phyloP scores from a whole-genome alignment of 53 echinoderm and acorn worm genomes.

The Temnopleurus reevesii region DNA sequence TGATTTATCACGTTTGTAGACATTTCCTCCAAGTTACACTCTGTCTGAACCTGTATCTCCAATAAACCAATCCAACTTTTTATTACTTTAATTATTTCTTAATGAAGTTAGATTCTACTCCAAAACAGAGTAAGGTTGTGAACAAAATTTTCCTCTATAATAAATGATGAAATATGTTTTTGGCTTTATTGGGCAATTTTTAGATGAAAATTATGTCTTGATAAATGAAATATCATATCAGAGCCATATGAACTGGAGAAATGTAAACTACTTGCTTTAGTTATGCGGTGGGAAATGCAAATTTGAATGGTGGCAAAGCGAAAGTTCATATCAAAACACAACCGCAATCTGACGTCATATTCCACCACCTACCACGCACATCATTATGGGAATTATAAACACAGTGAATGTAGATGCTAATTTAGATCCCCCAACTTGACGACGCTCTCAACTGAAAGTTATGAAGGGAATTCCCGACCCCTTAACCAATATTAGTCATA shows the following conservation, averaged over 20 bases:
- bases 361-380: neutral
- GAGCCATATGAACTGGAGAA: neutral
- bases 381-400: slow-evolving; percentile 4
- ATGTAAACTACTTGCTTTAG: neutral
- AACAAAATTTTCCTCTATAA: too few relatives aligned
- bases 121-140: too few relatives aligned
- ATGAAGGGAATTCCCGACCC: neutral
- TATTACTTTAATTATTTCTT: too few relatives aligned
- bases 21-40: too few relatives aligned
- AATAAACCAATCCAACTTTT: too few relatives aligned
- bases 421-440: neutral
- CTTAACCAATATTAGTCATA: neutral
- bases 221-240: too few relatives aligned
- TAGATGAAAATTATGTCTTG: too few relatives aligned
- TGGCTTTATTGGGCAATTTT: too few relatives aligned
- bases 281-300: neutral
- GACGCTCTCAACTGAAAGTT: neutral
- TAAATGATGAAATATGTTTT: too few relatives aligned
- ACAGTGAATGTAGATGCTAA: neutral
- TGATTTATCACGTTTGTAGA: too few relatives aligned
- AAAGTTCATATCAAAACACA: neutral
- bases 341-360: neutral
- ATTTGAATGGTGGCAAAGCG: neutral
- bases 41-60: too few relatives aligned
- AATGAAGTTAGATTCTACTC: too few relatives aligned